Base-by-base conservation (phyloP, 2,113 vertebrate species). In the Marcusenius ussheri region DNA sequence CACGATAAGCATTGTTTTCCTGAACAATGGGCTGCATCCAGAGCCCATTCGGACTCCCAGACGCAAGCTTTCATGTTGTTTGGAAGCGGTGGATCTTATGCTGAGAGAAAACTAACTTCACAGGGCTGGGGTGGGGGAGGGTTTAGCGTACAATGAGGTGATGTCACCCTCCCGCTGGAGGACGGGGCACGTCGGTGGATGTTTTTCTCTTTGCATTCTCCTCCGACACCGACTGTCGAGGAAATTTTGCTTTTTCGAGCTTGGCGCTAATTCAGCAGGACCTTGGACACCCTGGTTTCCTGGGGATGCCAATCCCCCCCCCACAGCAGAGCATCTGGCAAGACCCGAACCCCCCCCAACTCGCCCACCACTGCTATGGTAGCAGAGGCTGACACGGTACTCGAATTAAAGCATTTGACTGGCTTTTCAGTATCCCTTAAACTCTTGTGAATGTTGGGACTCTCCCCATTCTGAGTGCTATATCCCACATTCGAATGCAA, bases 1-100 rank as follows among this genome's bases (percentile, higher is more conserved):
- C 19, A 92, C 95, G 95, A 95, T 95, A 96, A 95, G 94, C 95
- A 96, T 96, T 96, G 96, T 96, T 96, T 94, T 45, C 92, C 92
- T 89, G 95, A 95, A 96, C 96, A 96, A 96, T 96, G 94, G 93
- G 91, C 91, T 92, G 95, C 94, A 94, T 96, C 95, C 94, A 96
- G 94, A 93, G 91, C 90, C 90, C 93, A 87, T 91, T 90, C 74
- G 93, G 92, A 89, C 91, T 93, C 87, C 91, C 92, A 90, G 87
- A 89, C 77, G 70, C 10, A 46, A 85, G 66, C 39, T 91, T 91
- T 90, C 35, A 66, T 58, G 89, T 92, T 93, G 94, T 94, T 94
- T 93, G 92, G 58, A 56, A 17, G 70, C 49, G 39, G 17, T 83
- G 15, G 47, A 17, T 83, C 62, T 19, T 56, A 53, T 39, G 50